phyloP scores from a whole-genome alignment of 2,888 invertebrate genomes.

The Drosophila subquinaria region DNA sequence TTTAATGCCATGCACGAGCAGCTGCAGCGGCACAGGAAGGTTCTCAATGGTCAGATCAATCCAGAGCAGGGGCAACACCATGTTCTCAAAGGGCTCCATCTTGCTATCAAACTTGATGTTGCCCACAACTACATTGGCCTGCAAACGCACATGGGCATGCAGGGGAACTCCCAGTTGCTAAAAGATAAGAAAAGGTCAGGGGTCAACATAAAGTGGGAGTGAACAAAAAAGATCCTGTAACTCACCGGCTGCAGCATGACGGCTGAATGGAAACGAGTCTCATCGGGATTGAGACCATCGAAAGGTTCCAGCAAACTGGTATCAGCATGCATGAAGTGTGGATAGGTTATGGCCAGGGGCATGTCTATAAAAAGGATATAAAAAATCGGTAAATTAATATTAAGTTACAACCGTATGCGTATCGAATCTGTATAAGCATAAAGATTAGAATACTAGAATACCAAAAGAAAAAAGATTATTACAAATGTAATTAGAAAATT shows the following conservation, averaged over 20 bases:
- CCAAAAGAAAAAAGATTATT: no score
- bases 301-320: slow-evolving; percentile 87
- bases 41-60: slow-evolving; percentile 87
- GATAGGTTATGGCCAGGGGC: slow-evolving; percentile 91
- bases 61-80: slow-evolving; percentile 91
- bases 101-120: slow-evolving; percentile 88
- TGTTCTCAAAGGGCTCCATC: slow-evolving; percentile 88
- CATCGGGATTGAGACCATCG: slow-evolving; percentile 88
- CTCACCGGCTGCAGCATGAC: slow-evolving; percentile 91
- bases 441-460: no score
- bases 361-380: slow-evolving; percentile 86
- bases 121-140: slow-evolving; percentile 90
- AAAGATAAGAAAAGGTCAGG: slow-evolving; percentile 34
- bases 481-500: no score
- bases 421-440: background rate
- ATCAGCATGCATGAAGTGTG: slow-evolving; percentile 90
- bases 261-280: slow-evolving; percentile 86
- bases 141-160: slow-evolving; percentile 88
- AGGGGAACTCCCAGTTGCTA: slow-evolving; percentile 90
- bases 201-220: background rate
- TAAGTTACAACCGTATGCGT: background rate
- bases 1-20: slow-evolving; percentile 86
- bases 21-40: slow-evolving; percentile 85
- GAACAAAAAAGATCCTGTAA: background rate
- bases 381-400: background rate